These are phyloP conservation scores for Minunthozetes semirufus DNA, from an alignment of 2,888 invertebrate genomes.

Conservation along the genomic window DNA sequence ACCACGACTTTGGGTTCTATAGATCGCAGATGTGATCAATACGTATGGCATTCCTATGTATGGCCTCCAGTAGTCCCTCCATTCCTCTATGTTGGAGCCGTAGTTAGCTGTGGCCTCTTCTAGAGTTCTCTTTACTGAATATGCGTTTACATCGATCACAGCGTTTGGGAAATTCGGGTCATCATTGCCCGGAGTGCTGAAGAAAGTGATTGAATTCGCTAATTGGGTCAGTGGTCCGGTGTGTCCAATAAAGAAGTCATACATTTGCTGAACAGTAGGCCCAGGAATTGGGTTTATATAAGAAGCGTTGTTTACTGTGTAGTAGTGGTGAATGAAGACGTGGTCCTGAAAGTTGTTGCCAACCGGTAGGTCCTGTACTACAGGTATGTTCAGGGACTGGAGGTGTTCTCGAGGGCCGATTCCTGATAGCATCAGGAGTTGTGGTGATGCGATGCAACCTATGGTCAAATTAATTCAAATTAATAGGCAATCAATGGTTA, in stretches of 20 bases:
- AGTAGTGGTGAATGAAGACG: constrained; percentile 31
- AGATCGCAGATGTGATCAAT: constrained; percentile 29
- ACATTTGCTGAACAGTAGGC: constrained; percentile 29
- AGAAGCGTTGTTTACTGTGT: not conserved
- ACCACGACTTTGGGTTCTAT: constrained; percentile 30
- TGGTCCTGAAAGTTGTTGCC: constrained; percentile 34
- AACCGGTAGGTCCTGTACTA: constrained; percentile 28
- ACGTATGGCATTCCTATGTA: constrained; percentile 30
- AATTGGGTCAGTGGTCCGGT: constrained; percentile 26
- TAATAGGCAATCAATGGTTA: not conserved
- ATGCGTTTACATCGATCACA: constrained; percentile 31
- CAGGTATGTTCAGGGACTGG: constrained; percentile 14
- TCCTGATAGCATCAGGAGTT: constrained; percentile 31
- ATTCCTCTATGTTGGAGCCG: constrained; percentile 11
- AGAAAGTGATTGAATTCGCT: constrained; percentile 33
- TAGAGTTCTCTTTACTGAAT: constrained; percentile 23
- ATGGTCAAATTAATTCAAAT: not conserved
- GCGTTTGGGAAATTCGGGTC: constrained; percentile 26
- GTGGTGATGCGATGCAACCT: constrained; percentile 33
- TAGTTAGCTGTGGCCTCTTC: not conserved
- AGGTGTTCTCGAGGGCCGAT: constrained; percentile 31
- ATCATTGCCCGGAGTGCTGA: constrained; percentile 18
- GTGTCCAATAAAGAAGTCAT: constrained; percentile 16
- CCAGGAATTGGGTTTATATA: constrained; percentile 15
- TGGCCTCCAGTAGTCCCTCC: constrained; percentile 31